Evolutionary conservation across 2,888 invertebrate species (phyloP).

Genomic region (Eubasilissa splendida): DNA sequence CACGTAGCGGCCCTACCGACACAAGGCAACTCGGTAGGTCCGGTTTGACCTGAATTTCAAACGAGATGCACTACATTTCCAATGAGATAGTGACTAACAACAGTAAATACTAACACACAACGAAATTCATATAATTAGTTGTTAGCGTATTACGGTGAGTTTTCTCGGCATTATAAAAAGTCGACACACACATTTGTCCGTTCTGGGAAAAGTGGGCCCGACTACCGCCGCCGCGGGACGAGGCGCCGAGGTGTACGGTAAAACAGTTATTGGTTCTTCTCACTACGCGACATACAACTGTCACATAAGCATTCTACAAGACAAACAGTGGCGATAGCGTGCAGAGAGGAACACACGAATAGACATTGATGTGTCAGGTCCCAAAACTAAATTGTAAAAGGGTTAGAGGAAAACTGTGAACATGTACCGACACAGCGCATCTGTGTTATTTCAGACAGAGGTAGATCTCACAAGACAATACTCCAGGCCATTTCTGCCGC

Average conservation of each 20-base stretch:
- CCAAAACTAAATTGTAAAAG: conserved; percentile 17
- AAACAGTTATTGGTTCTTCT: neutral
- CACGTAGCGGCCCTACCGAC: no score
- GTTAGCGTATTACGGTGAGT: conserved; percentile 1
- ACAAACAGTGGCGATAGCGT: conserved; percentile 25
- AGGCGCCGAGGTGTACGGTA: neutral
- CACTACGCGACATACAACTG: neutral
- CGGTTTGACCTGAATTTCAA: no score
- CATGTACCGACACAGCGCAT: conserved; percentile 27
- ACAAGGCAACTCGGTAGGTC: no score
- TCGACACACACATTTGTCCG: neutral
- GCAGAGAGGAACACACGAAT: conserved; percentile 28
- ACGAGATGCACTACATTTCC: no score
- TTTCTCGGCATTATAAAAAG: neutral
- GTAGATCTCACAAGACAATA: conserved; percentile 10
- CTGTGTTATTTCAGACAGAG: neutral
- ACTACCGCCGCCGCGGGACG: neutral
- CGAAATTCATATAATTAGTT: neutral
- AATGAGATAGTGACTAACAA: neutral
- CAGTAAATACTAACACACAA: neutral
- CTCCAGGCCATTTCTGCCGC: conserved; percentile 10
- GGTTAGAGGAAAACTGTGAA: conserved; percentile 13
- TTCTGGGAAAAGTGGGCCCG: neutral
- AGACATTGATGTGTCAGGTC: conserved; percentile 8
- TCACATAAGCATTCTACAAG: conserved; percentile 35